Base-by-base conservation (phyloP, 2,113 vertebrate genomes). In the Numenius arquata region DNA sequence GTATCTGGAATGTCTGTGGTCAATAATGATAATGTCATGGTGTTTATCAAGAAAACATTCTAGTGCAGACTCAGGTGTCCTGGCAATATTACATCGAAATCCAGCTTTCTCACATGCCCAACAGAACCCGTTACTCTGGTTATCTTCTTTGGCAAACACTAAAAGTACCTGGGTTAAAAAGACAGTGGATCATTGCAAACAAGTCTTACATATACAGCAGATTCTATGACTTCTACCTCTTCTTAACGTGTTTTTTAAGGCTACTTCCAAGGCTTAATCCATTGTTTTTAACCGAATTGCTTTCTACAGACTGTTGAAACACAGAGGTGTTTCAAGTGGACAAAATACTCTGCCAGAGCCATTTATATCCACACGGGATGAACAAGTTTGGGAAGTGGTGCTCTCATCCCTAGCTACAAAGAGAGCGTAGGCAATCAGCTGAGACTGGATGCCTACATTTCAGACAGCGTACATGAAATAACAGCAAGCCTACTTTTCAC, bases 111-210 rank as follows among this genome's bases (percentile, higher is more conserved):
- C 99, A 96, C 99, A 99, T 1, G 99, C 99, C 98, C 98, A 99
- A 90, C 98, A 98, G 98, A 99, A 99, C 95, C 98, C 99, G 30
- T 97, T 98, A 93, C 99, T 99, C 98, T 99, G 99, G 97, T 98
- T 99, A 88, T 99, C 99, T 85, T 99, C 99, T 99, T 99, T 99
- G 98, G 99, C 98, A 99, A 99, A 99, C 98, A 99, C 99, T 98
- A 99, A 98, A 98, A 99, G 99, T 98, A 99, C 99, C 99, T 99
- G 95, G 30, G 84, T 93, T 56, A 88, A 76, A 96, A 55, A 92
- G 67, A 94, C 23, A 95, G 41, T 6, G 93, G 97, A 93, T 52
- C 52, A 90, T 9, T 85, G 88, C 56, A 56, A 62, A 91, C 70
- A 40, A 17, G 13, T 13, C 53, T 53, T 23, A 63, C 5, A 26